phyloP scores from a whole-genome alignment of 2,888 invertebrate genomes.

The Geophilus truncorum region DNA sequence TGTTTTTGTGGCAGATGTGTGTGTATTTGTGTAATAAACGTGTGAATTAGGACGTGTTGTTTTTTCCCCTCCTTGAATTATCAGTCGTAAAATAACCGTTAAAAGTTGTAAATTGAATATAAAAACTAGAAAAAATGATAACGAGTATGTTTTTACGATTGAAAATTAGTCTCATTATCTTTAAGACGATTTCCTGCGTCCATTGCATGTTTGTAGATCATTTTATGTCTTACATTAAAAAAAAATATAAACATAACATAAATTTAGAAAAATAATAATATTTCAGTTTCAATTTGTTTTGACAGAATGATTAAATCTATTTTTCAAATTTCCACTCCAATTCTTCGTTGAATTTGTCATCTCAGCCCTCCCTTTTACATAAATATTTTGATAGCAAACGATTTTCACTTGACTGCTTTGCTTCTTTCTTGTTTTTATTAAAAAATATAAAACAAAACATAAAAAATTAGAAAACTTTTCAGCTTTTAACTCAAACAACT shows the following conservation, averaged over 20 bases:
- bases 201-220: not conserved
- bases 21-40: not conserved
- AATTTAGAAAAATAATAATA: not conserved
- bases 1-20: not conserved
- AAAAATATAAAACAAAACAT: not conserved
- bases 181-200: not conserved
- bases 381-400: conserved; percentile 9
- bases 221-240: too few relatives aligned
- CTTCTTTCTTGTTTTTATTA: not conserved
- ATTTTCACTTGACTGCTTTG: not conserved
- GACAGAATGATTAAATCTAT: conserved; percentile 27
- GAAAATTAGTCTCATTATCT: not conserved
- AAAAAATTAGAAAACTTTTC: not conserved
- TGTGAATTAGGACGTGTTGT: not conserved
- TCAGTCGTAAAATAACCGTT: not conserved
- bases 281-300: conserved; percentile 21
- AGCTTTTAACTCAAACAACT: not conserved
- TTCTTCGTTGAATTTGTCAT: conserved; percentile 16
- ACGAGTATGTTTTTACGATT: not conserved
- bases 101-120: conserved; percentile 3
- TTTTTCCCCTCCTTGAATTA: not conserved
- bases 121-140: not conserved
- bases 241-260: not conserved
- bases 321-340: conserved; percentile 21
- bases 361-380: not conserved